A percentile compares a stretch with the other conserved stretches of the same genome.
phyloP scores from a whole-genome alignment of 2,113 vertebrate genomes.

The Malaclemys terrapin region DNA sequence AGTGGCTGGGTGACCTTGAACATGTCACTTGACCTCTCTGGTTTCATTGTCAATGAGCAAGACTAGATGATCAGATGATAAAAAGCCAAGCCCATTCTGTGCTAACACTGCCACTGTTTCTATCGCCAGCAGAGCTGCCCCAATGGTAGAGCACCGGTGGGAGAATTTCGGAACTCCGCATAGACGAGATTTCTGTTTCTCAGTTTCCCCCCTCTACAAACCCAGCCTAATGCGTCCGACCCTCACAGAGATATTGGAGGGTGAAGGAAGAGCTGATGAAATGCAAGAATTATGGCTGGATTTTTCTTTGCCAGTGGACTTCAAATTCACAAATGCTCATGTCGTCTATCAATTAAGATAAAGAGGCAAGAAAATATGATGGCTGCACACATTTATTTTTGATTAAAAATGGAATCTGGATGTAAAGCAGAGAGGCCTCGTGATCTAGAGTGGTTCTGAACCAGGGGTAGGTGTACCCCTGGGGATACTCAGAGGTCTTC shows the following conservation, averaged over 20 bases:
- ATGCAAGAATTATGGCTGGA: background rate
- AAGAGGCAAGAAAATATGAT: background rate
- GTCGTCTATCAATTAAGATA: background rate
- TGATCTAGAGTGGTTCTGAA: background rate
- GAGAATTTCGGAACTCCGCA: background rate
- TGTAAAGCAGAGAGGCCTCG: background rate
- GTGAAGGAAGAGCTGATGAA: background rate
- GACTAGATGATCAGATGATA: background rate
- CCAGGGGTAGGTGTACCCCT: too few relatives aligned
- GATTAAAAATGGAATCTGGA: background rate
- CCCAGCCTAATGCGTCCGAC: background rate
- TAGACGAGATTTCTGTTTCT: background rate
- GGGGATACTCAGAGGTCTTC: background rate
- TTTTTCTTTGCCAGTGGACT: background rate
- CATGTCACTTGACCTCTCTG: background rate
- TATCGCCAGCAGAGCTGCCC: background rate
- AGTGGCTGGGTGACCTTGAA: background rate
- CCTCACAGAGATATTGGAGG: background rate
- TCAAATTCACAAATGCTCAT: background rate
- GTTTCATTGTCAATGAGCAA: background rate
- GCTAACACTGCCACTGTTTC: background rate
- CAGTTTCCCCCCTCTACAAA: background rate
- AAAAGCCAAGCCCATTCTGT: background rate
- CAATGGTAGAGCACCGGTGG: background rate
- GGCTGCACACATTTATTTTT: background rate